Base-by-base conservation (phyloP, 2,797 vertebrate species). In the Vireo griseus region DNA sequence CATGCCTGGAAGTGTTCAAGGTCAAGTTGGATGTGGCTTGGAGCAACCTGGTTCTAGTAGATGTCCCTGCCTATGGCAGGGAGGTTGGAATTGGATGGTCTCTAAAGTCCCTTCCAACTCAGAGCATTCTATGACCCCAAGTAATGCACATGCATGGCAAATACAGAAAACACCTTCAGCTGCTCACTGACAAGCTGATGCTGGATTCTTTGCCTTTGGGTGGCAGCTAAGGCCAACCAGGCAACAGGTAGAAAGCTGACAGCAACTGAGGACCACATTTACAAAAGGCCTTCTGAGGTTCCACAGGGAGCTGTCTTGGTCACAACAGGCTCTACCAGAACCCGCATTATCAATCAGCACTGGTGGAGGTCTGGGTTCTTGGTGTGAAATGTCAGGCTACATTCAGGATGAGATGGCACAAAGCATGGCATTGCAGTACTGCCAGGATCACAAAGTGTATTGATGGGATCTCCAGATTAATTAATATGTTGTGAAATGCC, bases 361-460 rank as follows among this genome's bases (percentile, higher is more conserved):
- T 57, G 20, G 39, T 31, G 50, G 31, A 72, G 44, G 9, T 66
- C 48, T 42, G 45, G 4, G 10, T 26, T n/a, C 67, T 29, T 25
- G 16, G 31, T 58, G 12, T 28, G 39, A 78, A 67, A 58, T 10
- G 2, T 19, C 63, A 62, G 33, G 7, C 10, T 69, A 17, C 63
- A 26, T 25, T 20, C 31, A 59, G 52, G 51, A 73, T 48, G 51
- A 54, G 51, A 25, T 29, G 52, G 39, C 6, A 48, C 61, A 66
- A 16, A 48, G 19, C 22, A 4, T 7, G 19, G 16, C 37, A 35
- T 6, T 6, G 31, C 47, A 45, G 40, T 11, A 18, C 48, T 21
- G 29, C 21, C 58, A 79, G 71, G 13, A 51, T 1, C 16, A 33
- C 0, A 0, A 57, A 6, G 6, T 18, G 5, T 8, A 29, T 26